These are phyloP conservation scores for Calypte anna DNA, from an alignment of 2,113 vertebrate genomes.

Conservation along the genomic window DNA sequence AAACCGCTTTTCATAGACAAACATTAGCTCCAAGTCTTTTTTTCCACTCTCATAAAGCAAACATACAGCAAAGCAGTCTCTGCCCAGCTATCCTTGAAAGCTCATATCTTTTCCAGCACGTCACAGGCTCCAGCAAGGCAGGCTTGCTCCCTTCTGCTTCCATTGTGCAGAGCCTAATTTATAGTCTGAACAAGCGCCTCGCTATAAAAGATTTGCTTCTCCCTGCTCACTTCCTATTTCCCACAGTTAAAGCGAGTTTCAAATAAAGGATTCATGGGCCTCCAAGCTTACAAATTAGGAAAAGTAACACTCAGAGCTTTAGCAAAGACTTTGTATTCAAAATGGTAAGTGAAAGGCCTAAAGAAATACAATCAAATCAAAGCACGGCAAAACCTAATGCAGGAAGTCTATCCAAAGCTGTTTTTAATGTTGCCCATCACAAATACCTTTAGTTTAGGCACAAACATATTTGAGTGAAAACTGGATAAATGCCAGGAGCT, in stretches of 20 bases:
- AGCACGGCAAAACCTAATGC: slow-evolving; percentile 62
- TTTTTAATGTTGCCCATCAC: slow-evolving; percentile 66
- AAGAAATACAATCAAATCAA: slow-evolving; percentile 68
- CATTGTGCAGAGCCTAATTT: slow-evolving; percentile 73
- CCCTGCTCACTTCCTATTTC: slow-evolving; percentile 79
- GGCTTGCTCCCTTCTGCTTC: slow-evolving; percentile 62
- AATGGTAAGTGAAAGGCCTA: slow-evolving; percentile 67
- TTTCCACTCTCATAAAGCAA: slow-evolving; percentile 11
- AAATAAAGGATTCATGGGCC: slow-evolving; percentile 68
- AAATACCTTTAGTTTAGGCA: slow-evolving; percentile 60
- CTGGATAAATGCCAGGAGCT: slow-evolving; percentile 65
- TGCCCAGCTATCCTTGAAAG: slow-evolving; percentile 60
- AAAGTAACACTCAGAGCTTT: slow-evolving; percentile 72
- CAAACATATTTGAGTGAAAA: slow-evolving; percentile 34
- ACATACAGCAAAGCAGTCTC: slow-evolving; percentile 30
- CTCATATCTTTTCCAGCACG: slow-evolving; percentile 2
- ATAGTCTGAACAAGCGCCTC: slow-evolving; percentile 69
- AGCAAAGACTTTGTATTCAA: slow-evolving; percentile 68
- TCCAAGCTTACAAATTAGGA: slow-evolving; percentile 76
- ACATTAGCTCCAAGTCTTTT: slow-evolving; percentile 19
- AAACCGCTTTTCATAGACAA: slow-evolving; percentile 30
- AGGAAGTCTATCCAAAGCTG: slow-evolving; percentile 68
- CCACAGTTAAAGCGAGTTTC: slow-evolving; percentile 77
- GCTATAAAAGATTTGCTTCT: slow-evolving; percentile 72
- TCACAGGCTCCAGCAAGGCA: slow-evolving; percentile 58